phyloP scores from a whole-genome alignment of 2,797 vertebrate genomes.

The Alcedo atthis region DNA sequence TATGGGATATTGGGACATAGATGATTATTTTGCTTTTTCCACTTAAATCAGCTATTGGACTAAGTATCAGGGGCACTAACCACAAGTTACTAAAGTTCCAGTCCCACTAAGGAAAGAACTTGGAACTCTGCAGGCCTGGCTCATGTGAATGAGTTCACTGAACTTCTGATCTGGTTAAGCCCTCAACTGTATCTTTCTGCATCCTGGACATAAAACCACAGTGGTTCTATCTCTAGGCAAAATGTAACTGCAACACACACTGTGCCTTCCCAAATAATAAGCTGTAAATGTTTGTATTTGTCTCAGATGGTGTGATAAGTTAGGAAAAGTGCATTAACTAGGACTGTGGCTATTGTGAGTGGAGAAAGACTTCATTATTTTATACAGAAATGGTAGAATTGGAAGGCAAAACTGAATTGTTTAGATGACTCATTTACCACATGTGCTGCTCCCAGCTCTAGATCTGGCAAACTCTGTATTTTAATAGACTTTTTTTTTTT shows the following conservation, averaged over 20 bases:
- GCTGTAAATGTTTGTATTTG: background rate
- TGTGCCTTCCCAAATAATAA: background rate
- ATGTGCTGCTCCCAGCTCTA: slow-evolving; percentile 32
- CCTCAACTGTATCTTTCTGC: background rate
- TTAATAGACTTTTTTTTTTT: slow-evolving; percentile 4
- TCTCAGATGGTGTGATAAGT: background rate
- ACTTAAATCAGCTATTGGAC: background rate
- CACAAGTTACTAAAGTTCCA: background rate
- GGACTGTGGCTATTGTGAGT: background rate
- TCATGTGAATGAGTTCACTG: rapidly evolving
- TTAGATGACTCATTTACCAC: slow-evolving; percentile 58
- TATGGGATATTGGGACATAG: background rate
- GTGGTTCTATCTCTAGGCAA: background rate
- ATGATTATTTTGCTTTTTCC: background rate
- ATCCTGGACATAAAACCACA: background rate
- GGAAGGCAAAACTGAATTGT: slow-evolving; percentile 1
- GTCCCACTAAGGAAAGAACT: background rate
- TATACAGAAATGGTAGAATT: background rate
- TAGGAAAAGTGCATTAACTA: background rate
- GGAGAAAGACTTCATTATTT: background rate
- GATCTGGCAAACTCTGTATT: slow-evolving; percentile 15
- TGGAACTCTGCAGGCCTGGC: background rate
- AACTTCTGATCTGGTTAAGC: background rate
- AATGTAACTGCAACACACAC: background rate
- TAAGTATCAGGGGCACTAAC: background rate